Percentiles rank a stretch among this genome's conserved stretches.
Evolutionary conservation across 2,888 invertebrate species (phyloP).

Genomic region (Drosophila suboccidentalis): DNA sequence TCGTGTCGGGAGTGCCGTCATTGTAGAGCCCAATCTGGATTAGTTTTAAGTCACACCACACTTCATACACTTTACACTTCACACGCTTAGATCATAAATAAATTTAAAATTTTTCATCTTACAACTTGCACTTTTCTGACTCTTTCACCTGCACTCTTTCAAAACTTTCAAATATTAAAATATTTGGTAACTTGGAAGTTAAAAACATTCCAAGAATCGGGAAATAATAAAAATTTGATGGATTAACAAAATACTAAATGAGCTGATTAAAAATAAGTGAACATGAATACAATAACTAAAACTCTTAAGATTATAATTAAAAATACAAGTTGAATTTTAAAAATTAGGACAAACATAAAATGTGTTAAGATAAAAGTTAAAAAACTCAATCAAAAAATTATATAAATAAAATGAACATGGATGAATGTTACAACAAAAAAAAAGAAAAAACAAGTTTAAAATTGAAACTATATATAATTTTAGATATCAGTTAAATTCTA

Average conservation of each 20-base stretch:
- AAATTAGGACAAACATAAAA: background rate
- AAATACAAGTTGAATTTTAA: background rate
- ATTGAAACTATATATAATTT: background rate
- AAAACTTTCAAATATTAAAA: too few relatives aligned
- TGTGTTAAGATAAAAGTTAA: background rate
- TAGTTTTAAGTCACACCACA: background rate
- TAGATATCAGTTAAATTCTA: background rate
- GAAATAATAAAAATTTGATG: background rate
- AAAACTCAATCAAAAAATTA: background rate
- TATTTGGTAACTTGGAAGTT: too few relatives aligned
- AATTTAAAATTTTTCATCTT: background rate
- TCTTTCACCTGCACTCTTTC: too few relatives aligned
- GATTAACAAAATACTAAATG: background rate
- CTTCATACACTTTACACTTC: background rate
- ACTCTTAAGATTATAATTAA: too few relatives aligned
- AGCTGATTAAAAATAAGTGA: too few relatives aligned
- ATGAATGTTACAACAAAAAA: background rate
- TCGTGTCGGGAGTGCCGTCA: constrained; percentile 85
- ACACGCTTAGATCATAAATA: constrained; percentile 5
- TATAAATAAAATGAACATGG: background rate
- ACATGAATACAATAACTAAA: too few relatives aligned
- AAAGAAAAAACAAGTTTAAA: background rate
- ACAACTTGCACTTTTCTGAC: background rate
- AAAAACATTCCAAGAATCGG: background rate
- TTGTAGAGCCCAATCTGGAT: constrained; percentile 55